These are phyloP conservation scores for Aplysina aerophoba DNA, from an alignment of 37 sponge, comb jelly and placozoan species.

Conservation along the genomic window DNA sequence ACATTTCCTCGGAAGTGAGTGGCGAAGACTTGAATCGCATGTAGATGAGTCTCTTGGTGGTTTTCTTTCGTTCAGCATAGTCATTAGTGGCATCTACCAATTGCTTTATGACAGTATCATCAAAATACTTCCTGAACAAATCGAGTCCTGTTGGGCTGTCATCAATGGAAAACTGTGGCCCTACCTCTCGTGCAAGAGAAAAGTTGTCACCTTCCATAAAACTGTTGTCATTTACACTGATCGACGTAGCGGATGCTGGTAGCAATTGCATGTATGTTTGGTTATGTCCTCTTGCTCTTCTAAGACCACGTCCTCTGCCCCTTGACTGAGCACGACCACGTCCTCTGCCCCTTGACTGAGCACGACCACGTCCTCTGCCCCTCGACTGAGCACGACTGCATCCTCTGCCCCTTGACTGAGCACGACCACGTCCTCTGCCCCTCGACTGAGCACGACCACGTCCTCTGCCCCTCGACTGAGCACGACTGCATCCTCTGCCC, in stretches of 20 bases:
- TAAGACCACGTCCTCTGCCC: background rate
- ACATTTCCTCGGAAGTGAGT: conserved; percentile 15
- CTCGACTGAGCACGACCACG: too few relatives aligned
- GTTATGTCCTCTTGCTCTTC: background rate
- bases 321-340: background rate
- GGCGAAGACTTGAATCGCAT: background rate
- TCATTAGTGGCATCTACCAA: conserved; percentile 14
- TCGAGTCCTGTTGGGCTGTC: background rate
- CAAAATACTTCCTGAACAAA: background rate
- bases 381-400: too few relatives aligned
- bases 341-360: conserved; percentile 1
- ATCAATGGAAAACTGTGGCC: background rate
- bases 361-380: too few relatives aligned
- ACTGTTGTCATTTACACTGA: background rate
- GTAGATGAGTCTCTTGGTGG: background rate
- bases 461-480: too few relatives aligned
- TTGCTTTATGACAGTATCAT: background rate
- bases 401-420: too few relatives aligned
- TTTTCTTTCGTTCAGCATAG: conserved; percentile 14
- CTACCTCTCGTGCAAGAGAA: background rate
- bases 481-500: too few relatives aligned
- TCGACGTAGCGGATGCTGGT: background rate
- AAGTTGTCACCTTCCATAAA: background rate
- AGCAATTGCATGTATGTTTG: background rate
- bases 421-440: too few relatives aligned